Base-by-base conservation (phyloP, 2,888 invertebrate genomes). In the Scaptomyza flava region DNA sequence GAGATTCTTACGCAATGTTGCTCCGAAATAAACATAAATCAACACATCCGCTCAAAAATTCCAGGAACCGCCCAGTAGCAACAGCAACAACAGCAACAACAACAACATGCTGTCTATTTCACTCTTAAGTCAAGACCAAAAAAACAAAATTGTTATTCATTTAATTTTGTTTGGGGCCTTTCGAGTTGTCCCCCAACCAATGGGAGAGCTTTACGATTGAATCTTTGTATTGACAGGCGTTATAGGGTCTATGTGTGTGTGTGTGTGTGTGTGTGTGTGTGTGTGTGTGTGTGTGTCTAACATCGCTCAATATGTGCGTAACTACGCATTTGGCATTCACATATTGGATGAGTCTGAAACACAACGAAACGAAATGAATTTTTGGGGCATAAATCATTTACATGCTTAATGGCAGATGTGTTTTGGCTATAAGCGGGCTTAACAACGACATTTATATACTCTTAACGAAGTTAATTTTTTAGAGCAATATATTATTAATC, bases 41-140 rank as follows among this genome's bases (percentile, higher is more conserved):
- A 85, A 87, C 84, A 83, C 85, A 84, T 85, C 85, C 85, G 85
- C 79, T 81, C 46, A 60, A 69, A 74, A 77, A 72, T 85, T 85
- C 87, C 77, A 72, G 87, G 85, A 85, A 88, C 83, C 88, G 68
- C 79, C 88, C 80, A 71, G 68, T 61, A 65, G 57, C 34, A 56
- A 53, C 17, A 17, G 17, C 17, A n/a, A 20, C 31, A 31, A 7
- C 46, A 47, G 33, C 51, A 65, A 57, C 50, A 62, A 36, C 36
- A 57, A 33, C 41, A 70, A 47, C 57, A 52, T 52, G 27, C 62
- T 58, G 69, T 64, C 74, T 74, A 74, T 75, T 77, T 72, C 60
- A 63, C 72, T 68, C 20, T 50, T 52, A 45, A 64, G 46, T 42
- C 33, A 45, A 65, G 58, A 51, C 47, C 33, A 7, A 36, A 54